phyloP scores from a whole-genome alignment of 2,888 invertebrate species.

The Frankliniella fusca region DNA sequence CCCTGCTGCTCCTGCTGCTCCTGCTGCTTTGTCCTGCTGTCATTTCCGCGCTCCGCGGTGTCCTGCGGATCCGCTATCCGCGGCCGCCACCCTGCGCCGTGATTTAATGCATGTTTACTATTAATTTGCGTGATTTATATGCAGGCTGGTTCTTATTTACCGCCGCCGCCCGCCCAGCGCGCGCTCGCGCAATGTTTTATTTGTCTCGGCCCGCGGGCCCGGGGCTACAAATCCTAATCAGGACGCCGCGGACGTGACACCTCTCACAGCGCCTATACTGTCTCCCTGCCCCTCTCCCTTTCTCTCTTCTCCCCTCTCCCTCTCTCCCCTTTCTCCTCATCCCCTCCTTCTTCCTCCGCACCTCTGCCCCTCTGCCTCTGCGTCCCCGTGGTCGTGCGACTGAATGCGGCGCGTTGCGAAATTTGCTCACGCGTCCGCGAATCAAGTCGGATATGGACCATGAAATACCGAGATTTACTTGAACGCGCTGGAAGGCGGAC shows the following conservation, averaged over 20 bases:
- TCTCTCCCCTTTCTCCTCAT: not conserved
- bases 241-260: not conserved
- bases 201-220: not conserved
- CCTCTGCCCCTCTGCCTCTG: too few relatives aligned
- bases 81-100: not conserved
- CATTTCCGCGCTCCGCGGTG: too few relatives aligned
- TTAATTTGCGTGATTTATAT: constrained; percentile 25
- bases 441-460: too few relatives aligned
- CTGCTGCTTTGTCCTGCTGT: too few relatives aligned
- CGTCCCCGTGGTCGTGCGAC: too few relatives aligned
- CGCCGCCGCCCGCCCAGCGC: not conserved
- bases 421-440: too few relatives aligned
- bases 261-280: not conserved
- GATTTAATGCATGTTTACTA: constrained; percentile 25
- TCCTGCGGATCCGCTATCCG: not conserved
- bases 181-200: not conserved
- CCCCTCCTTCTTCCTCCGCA: not conserved
- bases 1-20: too few relatives aligned
- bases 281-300: not conserved
- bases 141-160: not conserved
- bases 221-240: constrained; percentile 23
- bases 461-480: too few relatives aligned
- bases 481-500: too few relatives aligned
- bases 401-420: too few relatives aligned
- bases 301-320: not conserved